phyloP scores from a whole-genome alignment of 2,888 invertebrate species.

The Lobophora halterata region DNA sequence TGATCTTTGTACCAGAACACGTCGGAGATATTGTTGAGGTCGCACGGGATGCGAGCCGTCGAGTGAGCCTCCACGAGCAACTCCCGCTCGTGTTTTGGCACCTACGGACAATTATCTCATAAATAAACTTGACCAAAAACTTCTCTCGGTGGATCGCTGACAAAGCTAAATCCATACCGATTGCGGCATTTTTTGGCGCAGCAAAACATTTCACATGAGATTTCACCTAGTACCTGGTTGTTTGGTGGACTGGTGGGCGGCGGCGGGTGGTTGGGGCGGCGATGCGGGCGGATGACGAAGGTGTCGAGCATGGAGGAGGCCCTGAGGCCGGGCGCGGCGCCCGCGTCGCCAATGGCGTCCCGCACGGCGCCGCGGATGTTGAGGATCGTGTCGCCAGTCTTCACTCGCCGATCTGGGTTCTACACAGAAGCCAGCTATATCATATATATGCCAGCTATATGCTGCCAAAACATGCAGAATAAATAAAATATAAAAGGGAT shows the following conservation, averaged over 20 bases:
- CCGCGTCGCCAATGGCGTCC: constrained; percentile 71
- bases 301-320: constrained; percentile 67
- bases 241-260: constrained; percentile 42
- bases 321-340: constrained; percentile 63
- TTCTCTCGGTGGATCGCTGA: neutral
- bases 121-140: neutral
- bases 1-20: constrained; percentile 70
- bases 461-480: neutral
- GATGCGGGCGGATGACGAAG: constrained; percentile 58
- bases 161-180: no score
- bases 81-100: constrained; percentile 50
- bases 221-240: constrained; percentile 25
- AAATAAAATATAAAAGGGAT: no score
- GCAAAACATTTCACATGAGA: no score
- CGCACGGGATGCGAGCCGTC: constrained; percentile 51
- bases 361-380: constrained; percentile 72
- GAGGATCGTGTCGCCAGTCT: constrained; percentile 71
- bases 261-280: constrained; percentile 41
- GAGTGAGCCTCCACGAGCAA: constrained; percentile 63
- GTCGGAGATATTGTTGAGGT: constrained; percentile 54
- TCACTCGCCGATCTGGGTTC: constrained; percentile 51
- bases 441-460: neutral
- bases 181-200: no score
- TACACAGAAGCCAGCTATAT: neutral
- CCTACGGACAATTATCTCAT: constrained; percentile 26